phyloP scores from a whole-genome alignment of 1,140 invertebrate species.

The fruit fly (Drosophila melanogaster) region DNA sequence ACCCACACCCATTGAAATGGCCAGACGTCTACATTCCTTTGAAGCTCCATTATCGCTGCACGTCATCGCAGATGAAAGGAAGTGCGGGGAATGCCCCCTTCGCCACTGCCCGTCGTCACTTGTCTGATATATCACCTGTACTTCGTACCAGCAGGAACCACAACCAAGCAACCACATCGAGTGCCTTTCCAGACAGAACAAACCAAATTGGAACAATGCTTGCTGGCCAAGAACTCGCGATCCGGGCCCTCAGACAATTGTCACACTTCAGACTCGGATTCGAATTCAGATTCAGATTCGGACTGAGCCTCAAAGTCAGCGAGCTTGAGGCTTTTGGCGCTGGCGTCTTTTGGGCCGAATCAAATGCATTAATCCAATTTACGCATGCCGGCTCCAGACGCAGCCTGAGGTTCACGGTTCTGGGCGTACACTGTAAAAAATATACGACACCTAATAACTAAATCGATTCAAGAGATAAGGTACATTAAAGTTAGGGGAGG shows the following conservation, averaged over 20 bases:
- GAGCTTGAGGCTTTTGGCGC: constrained; percentile 30
- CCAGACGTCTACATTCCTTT: constrained; percentile 72
- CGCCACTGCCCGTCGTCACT: constrained; percentile 73
- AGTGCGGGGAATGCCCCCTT: background rate
- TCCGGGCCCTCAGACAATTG: constrained; percentile 66
- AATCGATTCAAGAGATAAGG: too few species aligned
- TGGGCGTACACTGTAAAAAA: constrained; percentile 3
- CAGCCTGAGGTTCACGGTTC: constrained; percentile 29
- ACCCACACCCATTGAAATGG: constrained; percentile 60
- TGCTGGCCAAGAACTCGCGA: constrained; percentile 26
- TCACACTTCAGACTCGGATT: constrained; percentile 47
- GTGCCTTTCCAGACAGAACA: constrained; percentile 43
- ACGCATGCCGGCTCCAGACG: constrained; percentile 64
- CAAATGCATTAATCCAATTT: constrained; percentile 83
- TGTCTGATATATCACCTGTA: constrained; percentile 83
- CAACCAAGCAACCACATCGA: constrained; percentile 5
- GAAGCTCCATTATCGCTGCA: constrained; percentile 69
- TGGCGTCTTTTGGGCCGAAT: constrained; percentile 65
- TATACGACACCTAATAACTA: too few species aligned
- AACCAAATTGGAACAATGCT: constrained; percentile 77
- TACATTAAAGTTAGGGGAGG: too few species aligned
- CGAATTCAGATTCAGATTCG: constrained; percentile 3
- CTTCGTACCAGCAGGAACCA: constrained; percentile 25
- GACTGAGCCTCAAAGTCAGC: constrained; percentile 28
- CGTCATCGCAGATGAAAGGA: constrained; percentile 58